Conservation (phyloP, 2,113 vertebrate species). For the Platysternon megacephalum region DNA sequence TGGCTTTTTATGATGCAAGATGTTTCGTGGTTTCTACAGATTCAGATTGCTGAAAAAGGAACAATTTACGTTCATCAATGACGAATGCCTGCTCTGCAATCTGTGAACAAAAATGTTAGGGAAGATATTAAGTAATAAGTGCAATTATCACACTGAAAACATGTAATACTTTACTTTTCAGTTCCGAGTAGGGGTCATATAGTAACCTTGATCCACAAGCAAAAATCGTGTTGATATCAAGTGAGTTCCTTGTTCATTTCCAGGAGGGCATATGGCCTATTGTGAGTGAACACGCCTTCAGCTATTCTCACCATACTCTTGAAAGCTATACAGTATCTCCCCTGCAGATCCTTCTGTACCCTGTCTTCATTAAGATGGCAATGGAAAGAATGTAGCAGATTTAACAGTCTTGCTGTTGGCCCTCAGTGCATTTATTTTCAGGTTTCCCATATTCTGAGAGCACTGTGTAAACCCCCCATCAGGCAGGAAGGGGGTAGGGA, state of each 20-base stretch:
- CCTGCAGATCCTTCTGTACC: rapidly evolving
- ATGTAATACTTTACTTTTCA: background rate
- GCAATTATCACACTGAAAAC: background rate
- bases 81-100: background rate
- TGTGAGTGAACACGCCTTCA: background rate
- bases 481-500: too few relatives aligned
- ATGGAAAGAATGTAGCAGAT: rapidly evolving
- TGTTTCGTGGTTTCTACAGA: background rate
- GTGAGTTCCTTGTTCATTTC: background rate
- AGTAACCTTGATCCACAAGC: background rate
- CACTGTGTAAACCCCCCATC: too few relatives aligned
- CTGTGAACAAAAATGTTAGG: background rate
- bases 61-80: background rate
- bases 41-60: background rate
- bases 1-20: constrained; percentile 20
- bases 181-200: background rate
- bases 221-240: background rate
- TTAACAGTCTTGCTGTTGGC: background rate
- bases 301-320: background rate
- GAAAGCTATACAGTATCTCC: rapidly evolving
- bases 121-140: background rate
- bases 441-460: background rate
- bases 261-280: rapidly evolving
- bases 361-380: background rate
- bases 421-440: rapidly evolving